A percentile compares a stretch with the other conserved stretches of the same genome.
phyloP scores from a whole-genome alignment of 2,888 invertebrate genomes.

The Stenurella melanura region DNA sequence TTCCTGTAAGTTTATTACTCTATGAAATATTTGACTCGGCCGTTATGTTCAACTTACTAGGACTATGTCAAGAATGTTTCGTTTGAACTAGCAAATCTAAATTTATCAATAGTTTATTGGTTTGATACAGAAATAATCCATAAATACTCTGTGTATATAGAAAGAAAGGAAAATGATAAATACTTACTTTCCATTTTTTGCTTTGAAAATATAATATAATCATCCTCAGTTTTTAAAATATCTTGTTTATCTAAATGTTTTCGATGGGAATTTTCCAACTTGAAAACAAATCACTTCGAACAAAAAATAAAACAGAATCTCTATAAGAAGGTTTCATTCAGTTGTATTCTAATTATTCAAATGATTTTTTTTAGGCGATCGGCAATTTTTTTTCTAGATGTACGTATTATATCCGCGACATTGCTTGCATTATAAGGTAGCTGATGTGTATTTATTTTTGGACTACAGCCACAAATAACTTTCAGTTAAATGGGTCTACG shows the following conservation, averaged over 20 bases:
- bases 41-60: not conserved
- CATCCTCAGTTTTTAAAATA: not conserved
- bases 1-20: too few relatives aligned
- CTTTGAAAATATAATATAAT: not conserved
- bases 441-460: slow-evolving; percentile 43
- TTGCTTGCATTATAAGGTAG: slow-evolving; percentile 39
- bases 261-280: not conserved
- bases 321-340: not conserved
- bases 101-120: not conserved
- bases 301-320: not conserved
- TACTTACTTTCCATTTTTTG: not conserved
- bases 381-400: slow-evolving; percentile 26
- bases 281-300: not conserved
- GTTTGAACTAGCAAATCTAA: not conserved
- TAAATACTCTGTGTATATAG: not conserved
- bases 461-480: slow-evolving; percentile 50
- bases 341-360: not conserved
- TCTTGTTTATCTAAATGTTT: too few relatives aligned
- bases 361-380: not conserved
- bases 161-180: not conserved
- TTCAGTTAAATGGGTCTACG: slow-evolving; percentile 36
- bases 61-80: not conserved
- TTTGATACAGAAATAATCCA: slow-evolving; percentile 1
- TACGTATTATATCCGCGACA: slow-evolving; percentile 26
- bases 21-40: not conserved